Evolutionary conservation across 2,113 vertebrate genomes (phyloP), one percentile per base, ranked within the genome.

Genomic region (Cephalopterus ornatus): DNA sequence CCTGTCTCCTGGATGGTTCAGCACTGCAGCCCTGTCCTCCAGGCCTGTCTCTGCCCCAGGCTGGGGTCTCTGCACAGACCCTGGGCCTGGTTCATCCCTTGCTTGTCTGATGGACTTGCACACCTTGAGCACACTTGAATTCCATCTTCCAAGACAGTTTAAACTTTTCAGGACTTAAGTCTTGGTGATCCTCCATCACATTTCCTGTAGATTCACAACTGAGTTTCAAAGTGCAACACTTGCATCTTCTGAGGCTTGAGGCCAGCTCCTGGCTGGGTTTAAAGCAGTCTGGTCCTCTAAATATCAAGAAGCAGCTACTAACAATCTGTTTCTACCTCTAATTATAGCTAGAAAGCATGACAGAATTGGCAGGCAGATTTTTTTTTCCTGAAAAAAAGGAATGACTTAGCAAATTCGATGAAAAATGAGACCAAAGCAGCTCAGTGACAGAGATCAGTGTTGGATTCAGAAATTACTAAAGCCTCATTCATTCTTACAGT

Each of bases 261-360:
- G 89, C 59, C 92, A 93, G 72, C 59, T 92, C 73, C 83, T 83
- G 4, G 1, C 79, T 81, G 81, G 83, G 85, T 92, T 80, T 86
- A 78, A 92, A 85, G 73, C 83, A 85, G 52, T 44, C 65, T 89
- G 68, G 56, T 67, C 86, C 80, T 84, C 89, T 86, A 95, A 96
- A 91, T 93, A 96, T 41, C 93, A 95, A 55, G 72, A 76, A 92
- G 78, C 74, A 92, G 61, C 37, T 82, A 81, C 78, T 75, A 90
- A 88, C 88, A 83, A 85, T 86, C 95, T 95, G 93, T 85, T 96
- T 87, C 90, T 75, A 72, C 47, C 65, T 93, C 92, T 89, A 95
- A 93, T 75, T 95, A 91, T 86, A 97, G 59, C 77, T 5, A 81
- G 80, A 84, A 84, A 84, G 42, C 59, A 79, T 37, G 27, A 81